Conservation (phyloP, 2,888 invertebrate genomes). For the Octodonta nipae region DNA sequence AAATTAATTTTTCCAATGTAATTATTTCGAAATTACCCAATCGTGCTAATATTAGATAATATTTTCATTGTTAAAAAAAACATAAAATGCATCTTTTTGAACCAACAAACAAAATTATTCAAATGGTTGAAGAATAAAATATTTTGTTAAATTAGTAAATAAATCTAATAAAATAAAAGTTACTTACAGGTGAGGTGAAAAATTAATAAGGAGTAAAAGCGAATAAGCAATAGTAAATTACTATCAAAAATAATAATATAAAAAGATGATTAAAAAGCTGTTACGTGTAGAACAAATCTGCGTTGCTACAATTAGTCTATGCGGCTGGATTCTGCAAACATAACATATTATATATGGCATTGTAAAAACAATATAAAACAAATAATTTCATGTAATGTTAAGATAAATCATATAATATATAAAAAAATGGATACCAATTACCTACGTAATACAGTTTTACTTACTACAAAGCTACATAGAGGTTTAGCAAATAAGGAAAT, state of each 20-base stretch:
- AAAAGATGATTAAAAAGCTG: slow-evolving; percentile 26
- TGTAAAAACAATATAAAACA: slow-evolving; percentile 20
- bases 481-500: slow-evolving; percentile 24
- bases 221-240: slow-evolving; percentile 21
- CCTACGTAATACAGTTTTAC: slow-evolving; percentile 26
- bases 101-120: too few species aligned
- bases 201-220: slow-evolving; percentile 11
- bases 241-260: slow-evolving; percentile 17
- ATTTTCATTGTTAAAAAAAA: too few species aligned
- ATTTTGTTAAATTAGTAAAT: background rate
- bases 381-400: slow-evolving; percentile 16
- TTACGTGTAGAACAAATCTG: slow-evolving; percentile 35
- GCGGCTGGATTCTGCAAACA: slow-evolving; percentile 35
- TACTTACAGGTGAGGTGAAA: background rate
- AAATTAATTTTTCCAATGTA: too few species aligned
- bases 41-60: too few species aligned
- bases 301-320: slow-evolving; percentile 36
- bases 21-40: too few species aligned
- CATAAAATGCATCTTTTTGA: too few species aligned
- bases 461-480: slow-evolving; percentile 31
- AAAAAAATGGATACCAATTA: slow-evolving; percentile 19
- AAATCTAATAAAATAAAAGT: background rate
- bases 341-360: slow-evolving; percentile 34
- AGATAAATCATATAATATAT: slow-evolving; percentile 14
- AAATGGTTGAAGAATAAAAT: too few species aligned